Evolutionary conservation across 2,797 vertebrate genomes (phyloP).

Genomic region (Columba guinea): DNA sequence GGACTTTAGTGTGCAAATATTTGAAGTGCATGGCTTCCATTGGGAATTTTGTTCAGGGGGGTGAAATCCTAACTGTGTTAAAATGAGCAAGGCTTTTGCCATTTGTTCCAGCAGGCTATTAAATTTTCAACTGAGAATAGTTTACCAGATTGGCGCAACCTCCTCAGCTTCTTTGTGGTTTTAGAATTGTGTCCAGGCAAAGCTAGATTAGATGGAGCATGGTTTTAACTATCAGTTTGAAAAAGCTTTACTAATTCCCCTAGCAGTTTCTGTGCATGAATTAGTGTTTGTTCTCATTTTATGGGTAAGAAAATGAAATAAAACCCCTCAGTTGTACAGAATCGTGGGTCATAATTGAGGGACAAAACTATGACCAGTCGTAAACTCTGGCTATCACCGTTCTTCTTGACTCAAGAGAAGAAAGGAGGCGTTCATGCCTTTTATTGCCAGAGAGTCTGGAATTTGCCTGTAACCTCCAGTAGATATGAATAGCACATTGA

Average conservation of each 20-base stretch:
- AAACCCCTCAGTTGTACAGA: neutral
- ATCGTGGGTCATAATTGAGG: neutral
- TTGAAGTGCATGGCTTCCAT: conserved; percentile 29
- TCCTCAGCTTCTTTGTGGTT: conserved; percentile 5
- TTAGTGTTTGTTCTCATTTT: neutral
- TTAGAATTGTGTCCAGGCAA: neutral
- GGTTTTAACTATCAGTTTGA: neutral
- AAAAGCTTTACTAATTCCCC: neutral
- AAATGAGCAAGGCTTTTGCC: conserved; percentile 44
- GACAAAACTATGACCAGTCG: neutral
- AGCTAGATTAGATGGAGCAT: neutral
- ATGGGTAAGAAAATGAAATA: neutral
- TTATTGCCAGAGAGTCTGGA: neutral
- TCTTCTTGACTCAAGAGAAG: neutral
- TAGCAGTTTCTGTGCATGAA: neutral
- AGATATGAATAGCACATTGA: neutral
- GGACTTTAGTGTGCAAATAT: neutral
- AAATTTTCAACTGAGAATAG: neutral
- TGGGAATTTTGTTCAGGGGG: neutral
- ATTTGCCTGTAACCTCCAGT: neutral
- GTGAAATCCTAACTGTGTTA: conserved; percentile 50
- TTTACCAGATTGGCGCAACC: neutral
- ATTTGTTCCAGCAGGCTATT: conserved; percentile 46
- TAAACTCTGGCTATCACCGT: neutral
- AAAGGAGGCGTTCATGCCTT: neutral